Evolutionary conservation across 2,113 vertebrate species (phyloP).

Genomic region (Lates calcarifer): DNA sequence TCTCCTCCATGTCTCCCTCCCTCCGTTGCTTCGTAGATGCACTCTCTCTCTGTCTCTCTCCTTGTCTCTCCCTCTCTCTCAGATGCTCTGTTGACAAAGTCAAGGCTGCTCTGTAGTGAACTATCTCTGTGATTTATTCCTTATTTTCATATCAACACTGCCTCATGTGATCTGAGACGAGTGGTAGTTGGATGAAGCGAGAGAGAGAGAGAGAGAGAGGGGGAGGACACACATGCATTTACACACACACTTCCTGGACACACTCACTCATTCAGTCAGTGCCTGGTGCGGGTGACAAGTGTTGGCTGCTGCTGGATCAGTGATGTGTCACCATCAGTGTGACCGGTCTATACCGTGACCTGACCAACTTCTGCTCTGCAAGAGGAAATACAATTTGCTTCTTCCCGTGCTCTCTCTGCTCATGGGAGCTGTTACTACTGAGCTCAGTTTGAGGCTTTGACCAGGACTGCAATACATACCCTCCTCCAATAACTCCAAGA

Average conservation of each 20-base stretch:
- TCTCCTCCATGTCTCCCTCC: conserved; percentile 59
- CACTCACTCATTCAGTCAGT: conserved; percentile 43
- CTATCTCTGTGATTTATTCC: conserved; percentile 83
- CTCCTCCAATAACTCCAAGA: conserved; percentile 33
- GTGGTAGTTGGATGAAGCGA: conserved; percentile 50
- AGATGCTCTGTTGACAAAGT: conserved; percentile 78
- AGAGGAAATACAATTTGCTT: conserved; percentile 35
- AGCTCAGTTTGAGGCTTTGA: conserved; percentile 58
- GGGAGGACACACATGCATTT: conserved; percentile 29
- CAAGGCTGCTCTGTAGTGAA: conserved; percentile 82
- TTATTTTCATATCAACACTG: conserved; percentile 75
- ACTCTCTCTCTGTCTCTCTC: conserved; percentile 22
- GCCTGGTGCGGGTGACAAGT: conserved; percentile 51
- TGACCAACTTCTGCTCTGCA: conserved; percentile 67
- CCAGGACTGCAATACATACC: conserved; percentile 75
- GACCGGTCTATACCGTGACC: conserved; percentile 71
- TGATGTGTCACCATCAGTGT: conserved; percentile 74
- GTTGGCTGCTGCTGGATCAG: conserved; percentile 64
- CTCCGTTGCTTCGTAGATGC: conserved; percentile 40
- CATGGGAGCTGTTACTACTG: conserved; percentile 34
- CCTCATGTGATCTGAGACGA: conserved; percentile 66
- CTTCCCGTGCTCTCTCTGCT: conserved; percentile 24
- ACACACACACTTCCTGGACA: conserved; percentile 53
- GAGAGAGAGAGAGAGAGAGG: conserved; percentile 19
- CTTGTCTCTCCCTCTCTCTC: conserved; percentile 48